Base-by-base conservation (phyloP, 1,140 invertebrate species). In the Pinna nobilis region DNA sequence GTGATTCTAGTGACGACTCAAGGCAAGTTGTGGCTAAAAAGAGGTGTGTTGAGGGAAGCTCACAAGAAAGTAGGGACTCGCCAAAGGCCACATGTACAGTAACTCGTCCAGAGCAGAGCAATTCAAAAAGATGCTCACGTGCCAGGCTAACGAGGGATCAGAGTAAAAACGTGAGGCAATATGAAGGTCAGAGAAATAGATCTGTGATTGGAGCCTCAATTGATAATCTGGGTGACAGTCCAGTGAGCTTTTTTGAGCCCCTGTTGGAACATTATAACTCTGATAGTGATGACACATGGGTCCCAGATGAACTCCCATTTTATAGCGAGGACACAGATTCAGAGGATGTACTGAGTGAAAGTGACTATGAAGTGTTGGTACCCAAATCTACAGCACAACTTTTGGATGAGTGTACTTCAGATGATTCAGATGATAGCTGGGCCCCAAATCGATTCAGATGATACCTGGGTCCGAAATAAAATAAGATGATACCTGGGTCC, bases 361-460 rank as follows among this genome's bases (percentile, higher is more conserved):
- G 72, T 47, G 65, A 64, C 28, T 74, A 74, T 44, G 65, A 68
- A 30, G 72, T 74, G 3, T 15, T 39, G n/a, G 32, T 74, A 18
- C 72, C 72, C 44, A 74, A 68, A 63, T 51, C 72, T 18, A 55
- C 57, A 6, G 35, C 44, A 18, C 44, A 74, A 20, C 47, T 61
- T 4, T 47, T 74, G 49, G 50, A 60, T 37, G 66, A 74, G 20
- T 53, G 47, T 41, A 50, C 57, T 4, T 74, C 72, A 50, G 47
- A 69, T 41, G 72, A 63, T n/a, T 51, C 72, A 1, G 72, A 74
- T 64, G 72, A 74, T 9, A 69, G 57, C 25, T 74, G 72, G 72
- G 15, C 59, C 13, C 72, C 72, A 15, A 39, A 55, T n/a, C 28
- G 30, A 25, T 33, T 33, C 2, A 33, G 20, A 6, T 20, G 15